Conservation (phyloP, 2,888 invertebrate genomes). For the Octodonta nipae region DNA sequence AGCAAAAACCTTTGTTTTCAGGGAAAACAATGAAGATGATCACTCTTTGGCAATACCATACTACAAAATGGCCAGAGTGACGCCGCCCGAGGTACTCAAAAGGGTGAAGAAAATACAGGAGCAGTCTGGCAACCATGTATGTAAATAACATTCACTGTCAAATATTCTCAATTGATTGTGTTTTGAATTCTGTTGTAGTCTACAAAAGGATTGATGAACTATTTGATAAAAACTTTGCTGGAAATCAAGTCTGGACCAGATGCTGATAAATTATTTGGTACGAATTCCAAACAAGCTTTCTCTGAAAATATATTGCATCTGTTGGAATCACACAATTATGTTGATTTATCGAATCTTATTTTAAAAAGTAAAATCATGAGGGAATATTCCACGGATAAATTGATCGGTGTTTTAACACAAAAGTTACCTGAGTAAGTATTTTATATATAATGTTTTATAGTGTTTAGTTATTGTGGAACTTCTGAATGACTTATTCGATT, state of each 20-base stretch:
- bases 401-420: slow-evolving; percentile 36
- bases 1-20: no score
- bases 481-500: no score
- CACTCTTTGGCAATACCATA: slow-evolving; percentile 38
- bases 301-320: slow-evolving; percentile 34
- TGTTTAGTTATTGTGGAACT: no score
- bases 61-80: slow-evolving; percentile 41
- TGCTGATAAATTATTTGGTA: slow-evolving; percentile 35
- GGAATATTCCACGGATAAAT: slow-evolving; percentile 43
- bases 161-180: neutral
- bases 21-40: slow-evolving; percentile 26
- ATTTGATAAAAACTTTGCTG: slow-evolving; percentile 31
- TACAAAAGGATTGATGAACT: slow-evolving; percentile 31
- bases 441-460: neutral
- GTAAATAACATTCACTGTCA: slow-evolving; percentile 5
- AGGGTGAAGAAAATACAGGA: slow-evolving; percentile 32
- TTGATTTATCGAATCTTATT: slow-evolving; percentile 39
- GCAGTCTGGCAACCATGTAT: slow-evolving; percentile 29
- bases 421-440: slow-evolving; percentile 23
- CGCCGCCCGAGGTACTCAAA: slow-evolving; percentile 37
- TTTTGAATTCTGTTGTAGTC: slow-evolving; percentile 17
- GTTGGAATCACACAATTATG: slow-evolving; percentile 32
- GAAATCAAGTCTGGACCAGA: slow-evolving; percentile 35
- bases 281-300: slow-evolving; percentile 30
- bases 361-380: slow-evolving; percentile 40